A percentile compares a stretch with the other conserved stretches of the same genome.
phyloP scores from a whole-genome alignment of 2,113 vertebrate species.

The Redunca redunca region DNA sequence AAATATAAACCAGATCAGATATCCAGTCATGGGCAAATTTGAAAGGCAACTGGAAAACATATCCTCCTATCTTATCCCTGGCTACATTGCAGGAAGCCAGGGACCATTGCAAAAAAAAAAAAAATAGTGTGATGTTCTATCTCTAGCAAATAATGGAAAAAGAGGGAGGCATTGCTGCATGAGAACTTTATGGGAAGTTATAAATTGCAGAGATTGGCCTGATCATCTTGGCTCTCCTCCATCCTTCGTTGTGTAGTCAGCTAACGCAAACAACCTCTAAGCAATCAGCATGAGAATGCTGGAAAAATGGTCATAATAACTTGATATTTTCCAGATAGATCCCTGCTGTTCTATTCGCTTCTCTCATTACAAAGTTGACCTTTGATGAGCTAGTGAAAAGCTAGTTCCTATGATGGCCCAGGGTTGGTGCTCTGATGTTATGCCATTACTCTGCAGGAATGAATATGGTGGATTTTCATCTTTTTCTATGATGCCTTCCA shows the following conservation, averaged over 20 bases:
- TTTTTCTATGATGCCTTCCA: conserved; percentile 11
- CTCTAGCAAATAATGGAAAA: not conserved
- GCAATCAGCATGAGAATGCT: conserved; percentile 24
- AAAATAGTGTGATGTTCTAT: not conserved
- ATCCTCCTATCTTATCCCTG: not conserved
- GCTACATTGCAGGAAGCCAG: not conserved
- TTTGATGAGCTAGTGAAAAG: conserved; percentile 7
- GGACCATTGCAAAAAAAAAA: not conserved
- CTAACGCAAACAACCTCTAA: not conserved
- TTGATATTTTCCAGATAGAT: conserved; percentile 38
- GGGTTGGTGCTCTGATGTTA: conserved; percentile 39
- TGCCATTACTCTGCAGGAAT: conserved; percentile 21
- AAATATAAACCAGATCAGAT: not conserved
- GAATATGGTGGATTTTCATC: not conserved
- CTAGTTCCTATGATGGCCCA: not conserved
- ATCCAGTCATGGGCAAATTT: not conserved
- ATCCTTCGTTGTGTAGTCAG: not conserved
- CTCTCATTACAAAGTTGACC: conserved; percentile 40
- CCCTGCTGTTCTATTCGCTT: conserved; percentile 10
- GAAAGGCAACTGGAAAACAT: not conserved
- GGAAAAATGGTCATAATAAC: conserved; percentile 31
- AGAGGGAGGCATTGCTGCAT: not conserved
- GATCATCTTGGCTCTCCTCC: conserved; percentile 34
- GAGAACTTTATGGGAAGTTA: not conserved
- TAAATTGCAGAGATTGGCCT: conserved; percentile 24